Base-by-base conservation (phyloP, 2,888 invertebrate genomes). In the Apamea monoglypha region DNA sequence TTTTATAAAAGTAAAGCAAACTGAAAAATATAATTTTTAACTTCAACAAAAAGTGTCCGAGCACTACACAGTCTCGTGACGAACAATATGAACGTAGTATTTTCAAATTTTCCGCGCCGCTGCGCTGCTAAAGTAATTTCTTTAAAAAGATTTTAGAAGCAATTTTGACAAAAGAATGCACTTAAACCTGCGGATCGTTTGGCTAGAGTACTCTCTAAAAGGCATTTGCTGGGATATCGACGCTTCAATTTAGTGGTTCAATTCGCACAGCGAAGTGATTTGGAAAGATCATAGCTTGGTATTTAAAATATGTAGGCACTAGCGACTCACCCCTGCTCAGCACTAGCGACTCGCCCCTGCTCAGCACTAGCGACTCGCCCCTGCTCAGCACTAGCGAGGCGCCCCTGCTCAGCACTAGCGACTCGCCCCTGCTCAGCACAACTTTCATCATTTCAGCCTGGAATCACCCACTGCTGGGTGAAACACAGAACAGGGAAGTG, bases 91-190 rank as follows among this genome's bases (percentile, higher is more conserved):
- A 74, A 74, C 76, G 74, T 72, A 84, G 83, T 89, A 87, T 89
- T 91, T 90, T 87, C 76, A 88, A 88, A 87, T 89, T 87, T 88
- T 88, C 88, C 86, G 66, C 80, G 63, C 78, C 76, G 80, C 59
- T 88, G 87, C 86, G 78, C 85, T 67, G 80, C 77, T 80, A 74
- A 83, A 83, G 86, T 80, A 87, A 88, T 86, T 89, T 89, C 87
- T 85, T 85, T 78, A 74, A 81, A 84, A 82, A 89, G 85, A 88
- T 91, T 91, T 90, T 87, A 89, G 88, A 89, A 87, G 89, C 89
- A 89, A 89, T 91, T 91, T 88, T 87, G 87, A 91, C 92, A 89
- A 78, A 87, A 90, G 89, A 92, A 92, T 93, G 92, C 92, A 93
- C 91, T 93, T 92, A 91, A 91, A 90, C 88, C 88, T 84, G 84